Evolutionary conservation across 2,888 invertebrate species (phyloP), one percentile per base, ranked within the genome.

Genomic region (Harpalus rufipes): DNA sequence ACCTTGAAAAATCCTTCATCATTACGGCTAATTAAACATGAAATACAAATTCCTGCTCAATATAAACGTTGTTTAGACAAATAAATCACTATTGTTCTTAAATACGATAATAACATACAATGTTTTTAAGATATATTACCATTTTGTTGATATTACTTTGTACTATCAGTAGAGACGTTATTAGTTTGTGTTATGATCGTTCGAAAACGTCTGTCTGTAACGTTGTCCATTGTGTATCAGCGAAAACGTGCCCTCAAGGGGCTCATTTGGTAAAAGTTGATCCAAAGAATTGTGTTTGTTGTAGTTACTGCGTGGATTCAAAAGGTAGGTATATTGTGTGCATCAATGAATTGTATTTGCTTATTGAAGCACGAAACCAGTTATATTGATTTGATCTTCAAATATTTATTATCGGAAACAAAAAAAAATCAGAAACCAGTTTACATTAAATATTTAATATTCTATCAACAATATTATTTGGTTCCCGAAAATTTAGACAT

Each of bases 11-110:
- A 51, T 51, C 44, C 44, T 51, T 51, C 44, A 51, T 51, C 44
- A 51, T 51, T 51, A 51, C 44, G 44, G 44, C 44, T 51, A 51
- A 51, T 51, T 51, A 51, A 51, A 51, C 44, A 51, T 51, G 44
- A 51, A 51, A 51, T 51, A 51, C 44, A 51, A 51, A 51, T 51
- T 51, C 44, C 10, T 51, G 44, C 12, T 51, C 44, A 51, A 51
- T 51, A 51, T 51, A 51, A 51, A 51, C 12, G 8, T 12, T 51
- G 44, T 51, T 12, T 51, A 51, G 44, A 51, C 44, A 51, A 10
- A 51, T 51, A 51, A 51, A 51, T 6, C 44, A 12, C 1, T 51
- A 51, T 51, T 51, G 44, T 51, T 51, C 44, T 51, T 51, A 51
- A 51, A 51, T 51, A 12, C 44, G 10, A 51, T 51, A 51, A 51